Percentiles rank a stretch among this genome's conserved stretches.
Evolutionary conservation across 2,888 invertebrate genomes (phyloP).

Genomic region (Linnaemya tessellans): DNA sequence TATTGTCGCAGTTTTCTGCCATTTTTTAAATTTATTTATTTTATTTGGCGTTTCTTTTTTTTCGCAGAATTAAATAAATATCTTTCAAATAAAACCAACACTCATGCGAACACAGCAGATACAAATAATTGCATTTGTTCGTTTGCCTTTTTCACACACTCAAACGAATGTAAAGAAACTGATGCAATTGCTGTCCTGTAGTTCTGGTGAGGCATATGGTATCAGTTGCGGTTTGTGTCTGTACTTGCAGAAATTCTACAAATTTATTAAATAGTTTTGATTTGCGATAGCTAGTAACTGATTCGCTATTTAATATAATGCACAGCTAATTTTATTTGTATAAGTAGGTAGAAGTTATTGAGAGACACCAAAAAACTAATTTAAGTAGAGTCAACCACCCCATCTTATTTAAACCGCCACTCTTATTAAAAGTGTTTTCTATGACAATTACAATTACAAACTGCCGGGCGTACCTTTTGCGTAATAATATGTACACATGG

Average conservation of each 20-base stretch:
- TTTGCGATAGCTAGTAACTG: too few relatives aligned
- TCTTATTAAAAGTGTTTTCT: too few relatives aligned
- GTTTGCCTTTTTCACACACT: slow-evolving; percentile 26
- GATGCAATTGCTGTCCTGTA: background rate
- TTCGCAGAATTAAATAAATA: slow-evolving; percentile 64
- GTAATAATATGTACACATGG: background rate
- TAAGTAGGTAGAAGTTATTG: too few relatives aligned
- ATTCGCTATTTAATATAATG: too few relatives aligned
- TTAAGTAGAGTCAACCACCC: too few relatives aligned
- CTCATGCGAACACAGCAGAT: slow-evolving; percentile 35
- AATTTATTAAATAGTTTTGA: too few relatives aligned
- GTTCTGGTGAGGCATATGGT: background rate
- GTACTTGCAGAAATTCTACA: too few relatives aligned
- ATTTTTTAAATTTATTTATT: slow-evolving; percentile 41
- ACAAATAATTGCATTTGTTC: slow-evolving; percentile 53
- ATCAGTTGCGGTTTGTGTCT: too few relatives aligned
- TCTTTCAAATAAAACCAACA: slow-evolving; percentile 62
- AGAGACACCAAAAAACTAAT: too few relatives aligned
- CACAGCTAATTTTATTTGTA: too few relatives aligned
- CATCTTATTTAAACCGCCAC: too few relatives aligned
- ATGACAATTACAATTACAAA: background rate
- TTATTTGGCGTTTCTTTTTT: slow-evolving; percentile 17
- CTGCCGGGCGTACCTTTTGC: background rate
- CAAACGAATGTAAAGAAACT: background rate
- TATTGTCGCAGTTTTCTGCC: slow-evolving; percentile 29